Evolutionary conservation across 2,888 invertebrate genomes (phyloP).

Genomic region (Xestia rhomboidea): DNA sequence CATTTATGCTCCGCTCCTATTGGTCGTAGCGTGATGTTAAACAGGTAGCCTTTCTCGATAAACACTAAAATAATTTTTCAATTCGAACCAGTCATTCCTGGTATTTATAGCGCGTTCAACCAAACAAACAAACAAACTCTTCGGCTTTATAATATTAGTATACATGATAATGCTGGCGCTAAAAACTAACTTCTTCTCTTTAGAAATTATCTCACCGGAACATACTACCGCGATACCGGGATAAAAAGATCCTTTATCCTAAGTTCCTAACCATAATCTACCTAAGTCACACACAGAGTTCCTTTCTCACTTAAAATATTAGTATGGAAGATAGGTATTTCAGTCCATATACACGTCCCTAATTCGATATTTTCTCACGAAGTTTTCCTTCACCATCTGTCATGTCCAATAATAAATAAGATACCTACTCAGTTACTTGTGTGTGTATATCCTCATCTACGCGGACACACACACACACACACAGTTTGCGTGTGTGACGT

Average conservation of each 20-base stretch:
- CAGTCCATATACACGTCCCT: not conserved
- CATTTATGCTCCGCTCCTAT: no score
- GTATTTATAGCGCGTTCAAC: no score
- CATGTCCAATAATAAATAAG: slow-evolving; percentile 23
- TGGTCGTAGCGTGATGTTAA: no score
- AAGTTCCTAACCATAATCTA: not conserved
- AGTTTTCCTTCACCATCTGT: slow-evolving; percentile 35
- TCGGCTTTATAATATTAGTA: no score
- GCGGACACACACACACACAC: not conserved
- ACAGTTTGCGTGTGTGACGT: slow-evolving; percentile 33
- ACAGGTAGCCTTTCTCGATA: no score
- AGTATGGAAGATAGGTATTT: not conserved
- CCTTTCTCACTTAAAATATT: not conserved
- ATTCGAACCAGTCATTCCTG: no score
- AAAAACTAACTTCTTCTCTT: no score
- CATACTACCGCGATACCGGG: no score
- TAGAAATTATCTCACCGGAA: no score
- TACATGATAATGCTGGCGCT: no score
- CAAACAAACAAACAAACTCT: no score
- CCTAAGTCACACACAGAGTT: not conserved
- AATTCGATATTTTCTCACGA: not conserved
- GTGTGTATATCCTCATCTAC: not conserved
- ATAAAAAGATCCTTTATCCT: not conserved
- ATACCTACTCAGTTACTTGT: not conserved
- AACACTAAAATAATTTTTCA: no score